Percentiles rank a stretch among this genome's conserved stretches.
Conservation (phyloP, 2,888 invertebrate genomes). For the Polia nebulosa region DNA sequence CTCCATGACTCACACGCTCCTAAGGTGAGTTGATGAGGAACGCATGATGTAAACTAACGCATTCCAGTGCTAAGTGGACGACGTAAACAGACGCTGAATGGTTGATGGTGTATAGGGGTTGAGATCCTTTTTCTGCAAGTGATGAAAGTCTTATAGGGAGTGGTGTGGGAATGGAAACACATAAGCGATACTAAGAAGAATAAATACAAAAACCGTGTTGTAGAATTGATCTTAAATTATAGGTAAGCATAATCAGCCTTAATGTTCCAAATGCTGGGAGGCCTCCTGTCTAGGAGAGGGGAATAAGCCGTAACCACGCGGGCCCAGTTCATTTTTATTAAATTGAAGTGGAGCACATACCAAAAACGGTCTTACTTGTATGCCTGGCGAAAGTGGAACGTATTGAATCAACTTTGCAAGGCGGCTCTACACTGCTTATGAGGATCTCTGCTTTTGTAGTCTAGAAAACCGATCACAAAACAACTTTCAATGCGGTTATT, state of each 20-base stretch:
- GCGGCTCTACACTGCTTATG: too few relatives aligned
- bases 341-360: too few relatives aligned
- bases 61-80: conserved; percentile 62
- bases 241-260: too few relatives aligned
- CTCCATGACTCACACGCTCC: conserved; percentile 78
- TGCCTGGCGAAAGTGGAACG: background rate
- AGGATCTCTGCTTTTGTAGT: background rate
- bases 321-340: too few relatives aligned
- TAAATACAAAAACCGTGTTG: too few relatives aligned
- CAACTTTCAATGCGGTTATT: background rate
- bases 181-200: background rate
- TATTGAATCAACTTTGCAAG: background rate
- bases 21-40: conserved; percentile 72
- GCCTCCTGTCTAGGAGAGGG: too few relatives aligned
- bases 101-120: conserved; percentile 1
- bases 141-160: background rate
- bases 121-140: conserved; percentile 10
- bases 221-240: too few relatives aligned
- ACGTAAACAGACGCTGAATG: conserved; percentile 60
- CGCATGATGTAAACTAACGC: conserved; percentile 57
- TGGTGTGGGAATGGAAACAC: background rate
- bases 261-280: too few relatives aligned
- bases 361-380: background rate
- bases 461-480: background rate
- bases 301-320: too few relatives aligned